These are phyloP conservation scores for Coelogynopora nodosa DNA, from an alignment of 2,888 invertebrate genomes.

Conservation along the genomic window DNA sequence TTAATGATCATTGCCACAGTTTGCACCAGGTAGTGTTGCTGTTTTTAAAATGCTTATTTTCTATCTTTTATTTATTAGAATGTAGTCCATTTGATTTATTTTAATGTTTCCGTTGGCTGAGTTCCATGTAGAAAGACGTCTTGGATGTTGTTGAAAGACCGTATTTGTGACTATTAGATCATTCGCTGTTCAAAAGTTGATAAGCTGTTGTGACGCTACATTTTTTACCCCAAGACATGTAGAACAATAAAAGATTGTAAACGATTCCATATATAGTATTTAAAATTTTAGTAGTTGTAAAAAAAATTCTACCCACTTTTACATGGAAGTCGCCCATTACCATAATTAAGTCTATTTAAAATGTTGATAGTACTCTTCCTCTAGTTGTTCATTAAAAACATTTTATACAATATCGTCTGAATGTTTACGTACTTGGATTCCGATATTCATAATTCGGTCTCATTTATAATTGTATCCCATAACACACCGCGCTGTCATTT, in stretches of 20 bases:
- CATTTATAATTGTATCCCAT: neutral
- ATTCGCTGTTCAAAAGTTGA: neutral
- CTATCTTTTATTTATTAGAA: neutral
- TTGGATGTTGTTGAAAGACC: neutral
- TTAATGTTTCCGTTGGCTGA: neutral
- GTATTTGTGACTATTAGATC: neutral
- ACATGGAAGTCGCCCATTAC: neutral
- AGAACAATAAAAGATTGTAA: no score
- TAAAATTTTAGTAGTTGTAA: neutral
- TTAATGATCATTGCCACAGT: neutral
- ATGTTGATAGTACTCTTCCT: neutral
- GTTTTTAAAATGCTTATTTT: neutral
- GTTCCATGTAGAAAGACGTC: neutral
- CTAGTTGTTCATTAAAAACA: neutral
- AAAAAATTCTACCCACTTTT: neutral
- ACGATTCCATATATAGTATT: neutral
- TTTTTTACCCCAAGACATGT: no score
- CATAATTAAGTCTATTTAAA: neutral
- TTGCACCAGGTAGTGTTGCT: neutral
- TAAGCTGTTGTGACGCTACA: neutral
- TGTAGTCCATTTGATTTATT: constrained; percentile 16
- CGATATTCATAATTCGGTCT: neutral
- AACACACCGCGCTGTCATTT: neutral
- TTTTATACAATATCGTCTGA: neutral
- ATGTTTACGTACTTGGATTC: no score